Evolutionary conservation across 2,113 vertebrate species (phyloP).

Genomic region (Grammomys dolichurus): DNA sequence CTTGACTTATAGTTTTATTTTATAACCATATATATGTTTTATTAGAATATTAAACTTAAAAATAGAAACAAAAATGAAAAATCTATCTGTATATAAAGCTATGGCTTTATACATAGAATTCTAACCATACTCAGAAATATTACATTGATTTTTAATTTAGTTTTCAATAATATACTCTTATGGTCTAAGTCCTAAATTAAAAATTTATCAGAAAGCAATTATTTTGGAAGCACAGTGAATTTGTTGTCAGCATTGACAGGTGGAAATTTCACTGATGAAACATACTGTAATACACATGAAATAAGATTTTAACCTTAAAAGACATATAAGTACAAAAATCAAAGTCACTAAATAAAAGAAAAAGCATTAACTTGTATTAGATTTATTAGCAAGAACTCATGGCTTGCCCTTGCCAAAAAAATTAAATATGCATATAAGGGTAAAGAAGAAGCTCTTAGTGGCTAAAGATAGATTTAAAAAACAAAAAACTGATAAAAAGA

Average conservation of each 20-base stretch:
- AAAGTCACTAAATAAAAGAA: slow-evolving; percentile 50
- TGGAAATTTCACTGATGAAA: slow-evolving; percentile 5
- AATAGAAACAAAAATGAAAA: neutral
- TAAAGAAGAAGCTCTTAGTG: neutral
- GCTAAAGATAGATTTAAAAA: neutral
- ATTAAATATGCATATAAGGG: neutral
- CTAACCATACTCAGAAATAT: neutral
- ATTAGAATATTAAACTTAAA: slow-evolving; percentile 41
- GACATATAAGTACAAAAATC: slow-evolving; percentile 48
- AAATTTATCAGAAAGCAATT: slow-evolving; percentile 50
- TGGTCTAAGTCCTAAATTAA: slow-evolving; percentile 5
- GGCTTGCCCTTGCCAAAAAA: slow-evolving; percentile 50
- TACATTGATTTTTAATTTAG: slow-evolving; percentile 57
- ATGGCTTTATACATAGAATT: neutral
- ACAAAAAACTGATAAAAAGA: neutral
- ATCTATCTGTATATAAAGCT: neutral
- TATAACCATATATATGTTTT: neutral
- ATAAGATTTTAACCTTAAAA: slow-evolving; percentile 53
- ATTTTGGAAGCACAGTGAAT: slow-evolving; percentile 14
- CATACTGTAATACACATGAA: slow-evolving; percentile 35
- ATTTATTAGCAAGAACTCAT: slow-evolving; percentile 29
- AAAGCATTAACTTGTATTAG: neutral
- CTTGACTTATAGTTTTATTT: neutral
- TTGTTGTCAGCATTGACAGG: slow-evolving; percentile 40
- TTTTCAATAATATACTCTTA: slow-evolving; percentile 29